Conservation (phyloP, 1,140 invertebrate species). For the Daktulosphaira vitifoliae region DNA sequence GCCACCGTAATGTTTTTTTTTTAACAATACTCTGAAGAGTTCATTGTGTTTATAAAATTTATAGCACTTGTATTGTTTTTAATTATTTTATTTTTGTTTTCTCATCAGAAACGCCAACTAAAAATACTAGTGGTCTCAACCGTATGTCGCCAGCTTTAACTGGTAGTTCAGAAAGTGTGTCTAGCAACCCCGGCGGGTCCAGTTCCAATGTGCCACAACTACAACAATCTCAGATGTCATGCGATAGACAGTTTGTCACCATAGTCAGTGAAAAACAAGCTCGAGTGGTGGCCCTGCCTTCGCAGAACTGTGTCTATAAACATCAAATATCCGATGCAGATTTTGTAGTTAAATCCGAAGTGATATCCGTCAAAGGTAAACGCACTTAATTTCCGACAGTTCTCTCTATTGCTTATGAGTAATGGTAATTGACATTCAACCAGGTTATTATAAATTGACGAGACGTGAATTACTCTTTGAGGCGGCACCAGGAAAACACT, state of each 20-base stretch:
- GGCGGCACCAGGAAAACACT: too few relatives aligned
- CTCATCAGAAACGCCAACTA: conserved; percentile 52
- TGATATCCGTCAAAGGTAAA: conserved; percentile 82
- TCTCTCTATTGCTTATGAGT: too few relatives aligned
- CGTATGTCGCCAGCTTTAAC: conserved; percentile 65
- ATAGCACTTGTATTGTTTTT: too few relatives aligned
- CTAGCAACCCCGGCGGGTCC: conserved; percentile 2
- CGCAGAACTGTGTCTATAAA: conserved; percentile 82
- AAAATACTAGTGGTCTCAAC: conserved; percentile 46
- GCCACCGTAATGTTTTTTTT: background rate
- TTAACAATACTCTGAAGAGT: background rate
- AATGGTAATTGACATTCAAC: too few relatives aligned
- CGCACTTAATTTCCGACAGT: too few relatives aligned
- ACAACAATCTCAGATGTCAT: conserved; percentile 43
- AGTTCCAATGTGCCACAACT: background rate
- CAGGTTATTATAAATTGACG: too few relatives aligned
- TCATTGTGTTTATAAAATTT: background rate
- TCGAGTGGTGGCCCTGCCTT: conserved; percentile 84
- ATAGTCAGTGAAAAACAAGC: conserved; percentile 92
- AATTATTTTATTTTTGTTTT: conserved; percentile 17
- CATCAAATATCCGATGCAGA: conserved; percentile 76
- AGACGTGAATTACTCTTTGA: too few relatives aligned
- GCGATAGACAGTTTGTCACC: conserved; percentile 85
- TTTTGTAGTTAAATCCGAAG: conserved; percentile 89
- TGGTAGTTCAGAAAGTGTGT: conserved; percentile 31